Evolutionary conservation across 35 echinoderm and acorn worm genomes (phyloP).

Genomic region (Apostichopus californicus): DNA sequence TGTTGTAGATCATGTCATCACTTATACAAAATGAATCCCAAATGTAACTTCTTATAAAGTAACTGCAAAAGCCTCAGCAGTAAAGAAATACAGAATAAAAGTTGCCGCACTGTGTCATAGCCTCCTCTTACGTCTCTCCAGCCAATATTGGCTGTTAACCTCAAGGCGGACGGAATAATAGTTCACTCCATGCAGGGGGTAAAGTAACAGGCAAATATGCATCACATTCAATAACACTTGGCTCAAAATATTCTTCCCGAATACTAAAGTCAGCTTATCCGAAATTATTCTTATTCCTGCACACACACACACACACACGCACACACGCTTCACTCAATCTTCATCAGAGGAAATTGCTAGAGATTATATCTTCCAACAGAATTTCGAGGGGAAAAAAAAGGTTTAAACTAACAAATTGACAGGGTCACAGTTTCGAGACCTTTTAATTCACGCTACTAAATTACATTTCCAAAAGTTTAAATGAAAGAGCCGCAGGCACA

Average conservation of each 20-base stretch:
- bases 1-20: no score
- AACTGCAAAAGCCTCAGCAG: neutral
- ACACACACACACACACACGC: neutral
- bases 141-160: neutral
- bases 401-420: conserved; percentile 44
- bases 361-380: conserved; percentile 3
- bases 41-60: neutral
- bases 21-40: neutral
- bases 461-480: conserved; percentile 31
- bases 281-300: no score
- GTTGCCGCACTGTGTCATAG: neutral
- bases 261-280: neutral
- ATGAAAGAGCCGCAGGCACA: conserved; percentile 11
- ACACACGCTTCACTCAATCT: conserved; percentile 2
- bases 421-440: neutral
- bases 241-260: neutral
- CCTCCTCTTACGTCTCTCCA: neutral
- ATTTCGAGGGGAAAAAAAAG: neutral
- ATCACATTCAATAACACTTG: neutral
- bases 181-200: neutral
- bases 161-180: neutral
- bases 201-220: neutral
- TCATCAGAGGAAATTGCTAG: conserved; percentile 17
- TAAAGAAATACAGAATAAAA: no score
- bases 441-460: conserved; percentile 16